Evolutionary conservation across 2,888 invertebrate species (phyloP).

Genomic region (Lithophane semibrunnea): DNA sequence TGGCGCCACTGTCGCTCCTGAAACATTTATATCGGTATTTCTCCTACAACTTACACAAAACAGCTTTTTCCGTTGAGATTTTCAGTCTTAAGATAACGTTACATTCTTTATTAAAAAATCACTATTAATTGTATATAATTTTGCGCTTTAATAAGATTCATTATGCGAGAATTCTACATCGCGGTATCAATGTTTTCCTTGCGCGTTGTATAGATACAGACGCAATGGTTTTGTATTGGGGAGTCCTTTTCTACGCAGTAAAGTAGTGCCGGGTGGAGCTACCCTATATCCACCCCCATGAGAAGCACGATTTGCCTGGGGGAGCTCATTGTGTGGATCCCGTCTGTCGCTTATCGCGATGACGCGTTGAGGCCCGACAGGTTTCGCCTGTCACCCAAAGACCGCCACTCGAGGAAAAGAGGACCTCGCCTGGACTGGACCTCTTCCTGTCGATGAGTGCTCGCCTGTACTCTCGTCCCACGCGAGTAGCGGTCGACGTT

Average conservation of each 20-base stretch:
- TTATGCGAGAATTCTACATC: conserved; percentile 62
- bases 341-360: conserved; percentile 11
- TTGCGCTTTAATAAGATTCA: neutral
- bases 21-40: conserved; percentile 14
- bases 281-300: conserved; percentile 67
- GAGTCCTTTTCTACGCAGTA: conserved; percentile 84
- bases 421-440: neutral
- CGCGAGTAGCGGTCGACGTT: neutral
- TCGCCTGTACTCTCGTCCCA: neutral
- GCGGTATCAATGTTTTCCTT: conserved; percentile 67
- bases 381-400: neutral
- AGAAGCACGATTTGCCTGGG: conserved; percentile 59
- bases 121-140: neutral
- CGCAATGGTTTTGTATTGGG: conserved; percentile 11
- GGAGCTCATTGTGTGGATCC: conserved; percentile 48
- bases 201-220: conserved; percentile 43
- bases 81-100: neutral
- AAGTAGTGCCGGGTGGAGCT: conserved; percentile 77
- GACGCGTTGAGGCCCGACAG: conserved; percentile 2
- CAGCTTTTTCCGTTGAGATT: neutral
- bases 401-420: neutral
- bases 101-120: neutral
- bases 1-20: conserved; percentile 63
- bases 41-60: neutral
- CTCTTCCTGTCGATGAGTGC: neutral